Evolutionary conservation across 2,113 vertebrate species (phyloP).

Genomic region (Terrapene triunguis): DNA sequence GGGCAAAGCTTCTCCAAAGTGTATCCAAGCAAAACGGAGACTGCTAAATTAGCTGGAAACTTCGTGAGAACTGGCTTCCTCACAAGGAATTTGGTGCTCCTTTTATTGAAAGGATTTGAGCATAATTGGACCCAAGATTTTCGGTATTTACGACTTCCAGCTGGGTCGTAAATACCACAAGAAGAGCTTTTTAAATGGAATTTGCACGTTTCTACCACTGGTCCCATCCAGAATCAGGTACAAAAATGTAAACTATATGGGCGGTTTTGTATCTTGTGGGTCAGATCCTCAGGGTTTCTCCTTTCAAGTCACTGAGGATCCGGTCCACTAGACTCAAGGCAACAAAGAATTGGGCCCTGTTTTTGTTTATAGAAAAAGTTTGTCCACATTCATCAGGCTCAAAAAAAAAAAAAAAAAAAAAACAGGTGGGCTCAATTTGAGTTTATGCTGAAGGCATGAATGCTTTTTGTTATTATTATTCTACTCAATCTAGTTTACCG

Average conservation of each 20-base stretch:
- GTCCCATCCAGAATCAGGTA: background rate
- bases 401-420: background rate
- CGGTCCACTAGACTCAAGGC: background rate
- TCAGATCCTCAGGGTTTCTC: background rate
- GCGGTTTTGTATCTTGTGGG: background rate
- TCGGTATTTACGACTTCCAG: conserved; percentile 72
- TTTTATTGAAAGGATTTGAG: conserved; percentile 58
- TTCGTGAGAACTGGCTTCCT: conserved; percentile 40
- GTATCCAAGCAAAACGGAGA: conserved; percentile 65
- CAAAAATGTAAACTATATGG: conserved; percentile 2
- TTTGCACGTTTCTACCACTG: conserved; percentile 41
- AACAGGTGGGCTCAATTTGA: background rate
- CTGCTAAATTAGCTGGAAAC: conserved; percentile 60
- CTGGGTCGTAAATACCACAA: conserved; percentile 66
- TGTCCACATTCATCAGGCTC: background rate
- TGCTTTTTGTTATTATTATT: conserved; percentile 16
- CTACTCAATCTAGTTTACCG: conserved; percentile 3
- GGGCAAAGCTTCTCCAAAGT: conserved; percentile 38
- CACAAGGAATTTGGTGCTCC: conserved; percentile 68
- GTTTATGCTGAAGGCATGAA: conserved; percentile 29
- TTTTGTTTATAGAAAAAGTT: conserved; percentile 26
- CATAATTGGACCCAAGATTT: conserved; percentile 59
- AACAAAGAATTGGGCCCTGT: background rate
- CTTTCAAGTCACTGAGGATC: background rate
- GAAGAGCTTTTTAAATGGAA: conserved; percentile 67